Conservation (phyloP, 2,113 vertebrate species). For the Gnathonemus echidnorhynchus region DNA sequence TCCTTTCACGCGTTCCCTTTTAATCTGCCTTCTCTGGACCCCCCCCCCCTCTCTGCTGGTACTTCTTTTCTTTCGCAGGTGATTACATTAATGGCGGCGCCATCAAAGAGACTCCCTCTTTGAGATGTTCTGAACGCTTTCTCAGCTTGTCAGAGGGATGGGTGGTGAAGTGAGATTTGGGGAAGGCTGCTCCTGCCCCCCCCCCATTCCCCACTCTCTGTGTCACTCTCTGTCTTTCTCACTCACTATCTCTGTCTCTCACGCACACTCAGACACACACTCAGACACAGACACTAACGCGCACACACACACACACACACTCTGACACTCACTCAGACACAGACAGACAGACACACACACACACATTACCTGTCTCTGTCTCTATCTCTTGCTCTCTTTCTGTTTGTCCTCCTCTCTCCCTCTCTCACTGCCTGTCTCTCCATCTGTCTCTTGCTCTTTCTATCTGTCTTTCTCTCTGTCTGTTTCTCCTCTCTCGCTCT, state of each 20-base stretch:
- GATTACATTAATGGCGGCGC: conserved; percentile 15
- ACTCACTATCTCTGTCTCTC: not conserved
- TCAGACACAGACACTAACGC: no score
- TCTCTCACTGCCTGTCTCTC: not conserved
- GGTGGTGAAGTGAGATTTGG: conserved; percentile 23
- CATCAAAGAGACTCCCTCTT: conserved; percentile 19
- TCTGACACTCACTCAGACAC: not conserved
- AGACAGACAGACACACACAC: not conserved
- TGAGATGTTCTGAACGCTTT: conserved; percentile 15
- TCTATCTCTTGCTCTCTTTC: not conserved
- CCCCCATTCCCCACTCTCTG: not conserved
- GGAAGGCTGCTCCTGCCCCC: not conserved
- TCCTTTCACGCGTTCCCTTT: conserved; percentile 1
- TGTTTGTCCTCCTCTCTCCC: not conserved
- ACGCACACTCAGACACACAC: not conserved
- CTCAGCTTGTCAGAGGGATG: conserved; percentile 3
- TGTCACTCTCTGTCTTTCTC: not conserved
- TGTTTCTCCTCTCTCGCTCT: not conserved
- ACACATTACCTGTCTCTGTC: not conserved
- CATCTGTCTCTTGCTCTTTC: not conserved
- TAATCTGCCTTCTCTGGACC: not conserved
- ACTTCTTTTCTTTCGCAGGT: conserved; percentile 2
- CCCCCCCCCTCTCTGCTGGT: not conserved
- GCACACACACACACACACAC: not conserved
- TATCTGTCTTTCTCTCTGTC: not conserved